Evolutionary conservation across 2,888 invertebrate genomes (phyloP).

Genomic region (Sipha maydis): DNA sequence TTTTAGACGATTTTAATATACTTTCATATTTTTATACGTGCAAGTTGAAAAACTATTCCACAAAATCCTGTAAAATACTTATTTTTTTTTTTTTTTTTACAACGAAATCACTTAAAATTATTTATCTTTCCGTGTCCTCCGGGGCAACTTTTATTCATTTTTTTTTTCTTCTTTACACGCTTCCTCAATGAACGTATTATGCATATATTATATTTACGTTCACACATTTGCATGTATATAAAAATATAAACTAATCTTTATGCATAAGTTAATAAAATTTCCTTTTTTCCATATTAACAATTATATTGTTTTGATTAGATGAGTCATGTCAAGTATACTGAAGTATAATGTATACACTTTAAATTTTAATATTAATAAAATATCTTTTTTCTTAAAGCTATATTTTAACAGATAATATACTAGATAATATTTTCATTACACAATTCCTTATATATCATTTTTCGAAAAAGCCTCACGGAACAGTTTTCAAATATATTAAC

Average conservation of each 20-base stretch:
- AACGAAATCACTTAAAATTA: conserved; percentile 19
- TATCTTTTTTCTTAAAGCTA: too few species aligned
- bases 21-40: background rate
- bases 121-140: background rate
- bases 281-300: conserved; percentile 10
- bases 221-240: conserved; percentile 14
- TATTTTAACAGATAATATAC: too few species aligned
- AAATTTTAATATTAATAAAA: background rate
- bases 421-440: too few species aligned
- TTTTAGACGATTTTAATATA: background rate
- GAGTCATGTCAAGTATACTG: background rate
- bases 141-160: background rate
- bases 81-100: conserved; percentile 20
- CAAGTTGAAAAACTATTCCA: too few species aligned
- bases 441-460: too few species aligned
- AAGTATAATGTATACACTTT: background rate
- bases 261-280: conserved; percentile 11
- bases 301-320: conserved; percentile 21
- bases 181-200: background rate
- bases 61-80: conserved; percentile 1
- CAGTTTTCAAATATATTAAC: too few species aligned
- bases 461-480: too few species aligned
- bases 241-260: conserved; percentile 15
- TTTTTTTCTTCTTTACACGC: background rate
- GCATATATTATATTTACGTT: conserved; percentile 14